Conservation (phyloP, 2,797 vertebrate genomes). For the Fundulus diaphanus region DNA sequence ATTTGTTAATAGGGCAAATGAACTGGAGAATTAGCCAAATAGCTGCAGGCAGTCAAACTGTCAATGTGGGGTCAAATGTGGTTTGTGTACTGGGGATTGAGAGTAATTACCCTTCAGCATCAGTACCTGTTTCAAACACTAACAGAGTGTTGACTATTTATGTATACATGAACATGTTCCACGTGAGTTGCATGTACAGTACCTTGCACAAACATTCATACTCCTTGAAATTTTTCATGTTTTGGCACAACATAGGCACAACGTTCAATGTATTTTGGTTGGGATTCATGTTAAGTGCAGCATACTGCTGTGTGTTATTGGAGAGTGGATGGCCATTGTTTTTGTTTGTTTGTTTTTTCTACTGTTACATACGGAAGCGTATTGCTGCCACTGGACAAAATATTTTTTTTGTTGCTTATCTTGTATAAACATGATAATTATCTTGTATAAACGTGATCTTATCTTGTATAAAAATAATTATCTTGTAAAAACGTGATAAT, state of each 20-base stretch:
- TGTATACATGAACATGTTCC: not conserved
- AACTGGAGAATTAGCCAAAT: constrained; percentile 30
- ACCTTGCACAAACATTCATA: not conserved
- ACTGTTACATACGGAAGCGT: too few species aligned
- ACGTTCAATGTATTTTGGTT: not conserved
- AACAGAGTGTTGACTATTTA: not conserved
- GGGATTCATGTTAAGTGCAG: not conserved
- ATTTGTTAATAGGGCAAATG: constrained; percentile 38
- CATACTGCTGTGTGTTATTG: too few species aligned
- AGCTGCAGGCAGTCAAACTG: constrained; percentile 7
- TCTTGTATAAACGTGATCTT: too few species aligned
- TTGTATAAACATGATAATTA: too few species aligned
- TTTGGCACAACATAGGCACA: not conserved
- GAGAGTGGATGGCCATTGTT: too few species aligned
- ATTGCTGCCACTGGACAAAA: too few species aligned
- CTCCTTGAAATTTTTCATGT: too few species aligned
- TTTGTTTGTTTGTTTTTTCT: not conserved
- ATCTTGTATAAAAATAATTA: too few species aligned
- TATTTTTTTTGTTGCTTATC: too few species aligned
- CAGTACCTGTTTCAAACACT: not conserved
- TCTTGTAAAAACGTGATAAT: too few species aligned
- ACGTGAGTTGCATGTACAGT: not conserved
- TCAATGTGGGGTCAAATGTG: constrained; percentile 33
- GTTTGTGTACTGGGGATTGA: constrained; percentile 10
- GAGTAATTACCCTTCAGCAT: constrained; percentile 1